These are phyloP conservation scores for Nomada ferruginata DNA, from an alignment of 2,888 invertebrate genomes.

Conservation along the genomic window DNA sequence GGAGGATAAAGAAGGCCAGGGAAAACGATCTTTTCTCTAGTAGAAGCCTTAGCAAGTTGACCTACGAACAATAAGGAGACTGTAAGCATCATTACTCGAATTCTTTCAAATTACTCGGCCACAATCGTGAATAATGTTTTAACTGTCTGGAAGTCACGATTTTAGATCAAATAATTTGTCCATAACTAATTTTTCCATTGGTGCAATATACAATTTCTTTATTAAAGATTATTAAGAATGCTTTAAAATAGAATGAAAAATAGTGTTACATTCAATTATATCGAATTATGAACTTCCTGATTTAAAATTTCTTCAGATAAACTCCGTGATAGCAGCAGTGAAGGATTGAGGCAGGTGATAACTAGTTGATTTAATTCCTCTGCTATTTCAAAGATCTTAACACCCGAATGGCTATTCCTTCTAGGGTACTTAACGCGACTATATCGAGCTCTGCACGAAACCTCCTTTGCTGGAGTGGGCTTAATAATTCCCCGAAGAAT, in stretches of 20 bases:
- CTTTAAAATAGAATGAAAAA: neutral
- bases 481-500: constrained; percentile 49
- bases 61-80: constrained; percentile 42
- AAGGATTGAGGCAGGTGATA: neutral
- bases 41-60: constrained; percentile 49
- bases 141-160: too few species aligned
- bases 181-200: too few species aligned
- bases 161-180: too few species aligned
- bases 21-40: neutral
- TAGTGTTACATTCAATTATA: too few species aligned
- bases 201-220: too few species aligned
- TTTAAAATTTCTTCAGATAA: neutral
- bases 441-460: neutral
- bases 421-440: constrained; percentile 11
- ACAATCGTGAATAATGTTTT: neutral
- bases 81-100: constrained; percentile 68
- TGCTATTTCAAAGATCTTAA: neutral
- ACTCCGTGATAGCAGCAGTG: too few species aligned
- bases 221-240: neutral
- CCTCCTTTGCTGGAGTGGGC: neutral
- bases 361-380: neutral
- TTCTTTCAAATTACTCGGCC: constrained; percentile 20
- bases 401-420: neutral
- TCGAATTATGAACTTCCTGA: neutral
- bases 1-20: too few species aligned